These are phyloP conservation scores for Thunnus albacares DNA, from an alignment of 2,797 vertebrate species.

Conservation along the genomic window DNA sequence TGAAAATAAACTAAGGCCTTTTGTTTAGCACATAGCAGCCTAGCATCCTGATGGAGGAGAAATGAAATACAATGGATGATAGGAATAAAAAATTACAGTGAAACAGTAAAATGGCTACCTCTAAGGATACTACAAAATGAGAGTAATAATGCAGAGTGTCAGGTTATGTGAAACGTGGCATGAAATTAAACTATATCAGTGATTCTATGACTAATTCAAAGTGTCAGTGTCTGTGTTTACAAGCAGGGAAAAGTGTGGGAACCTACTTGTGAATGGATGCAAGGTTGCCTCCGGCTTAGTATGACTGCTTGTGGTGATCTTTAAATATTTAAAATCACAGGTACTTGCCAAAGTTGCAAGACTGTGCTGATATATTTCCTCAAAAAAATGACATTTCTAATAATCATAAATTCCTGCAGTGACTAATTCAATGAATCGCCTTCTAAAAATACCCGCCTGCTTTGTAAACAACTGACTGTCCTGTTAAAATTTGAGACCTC, in stretches of 20 bases:
- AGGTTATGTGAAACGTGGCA: background rate
- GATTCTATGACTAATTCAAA: background rate
- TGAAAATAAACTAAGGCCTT: conserved; percentile 40
- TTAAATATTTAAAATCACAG: background rate
- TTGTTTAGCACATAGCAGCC: conserved; percentile 22
- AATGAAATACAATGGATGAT: background rate
- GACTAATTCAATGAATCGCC: conserved; percentile 2
- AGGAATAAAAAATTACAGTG: background rate
- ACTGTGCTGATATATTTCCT: background rate
- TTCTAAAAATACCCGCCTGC: conserved; percentile 25
- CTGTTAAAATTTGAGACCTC: conserved; percentile 27
- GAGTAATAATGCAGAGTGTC: background rate
- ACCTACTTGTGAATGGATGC: conserved; percentile 1
- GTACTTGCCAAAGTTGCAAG: background rate
- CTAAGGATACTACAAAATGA: background rate
- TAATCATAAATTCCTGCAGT: background rate
- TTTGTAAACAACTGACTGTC: conserved; percentile 46
- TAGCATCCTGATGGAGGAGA: background rate
- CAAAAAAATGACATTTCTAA: background rate
- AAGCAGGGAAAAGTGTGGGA: background rate
- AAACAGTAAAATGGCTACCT: background rate
- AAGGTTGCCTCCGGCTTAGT: background rate
- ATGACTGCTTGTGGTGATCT: background rate
- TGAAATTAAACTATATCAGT: background rate
- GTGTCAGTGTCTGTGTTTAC: background rate